These are phyloP conservation scores for Labroides dimidiatus DNA, from an alignment of 2,797 vertebrate species.

Conservation along the genomic window DNA sequence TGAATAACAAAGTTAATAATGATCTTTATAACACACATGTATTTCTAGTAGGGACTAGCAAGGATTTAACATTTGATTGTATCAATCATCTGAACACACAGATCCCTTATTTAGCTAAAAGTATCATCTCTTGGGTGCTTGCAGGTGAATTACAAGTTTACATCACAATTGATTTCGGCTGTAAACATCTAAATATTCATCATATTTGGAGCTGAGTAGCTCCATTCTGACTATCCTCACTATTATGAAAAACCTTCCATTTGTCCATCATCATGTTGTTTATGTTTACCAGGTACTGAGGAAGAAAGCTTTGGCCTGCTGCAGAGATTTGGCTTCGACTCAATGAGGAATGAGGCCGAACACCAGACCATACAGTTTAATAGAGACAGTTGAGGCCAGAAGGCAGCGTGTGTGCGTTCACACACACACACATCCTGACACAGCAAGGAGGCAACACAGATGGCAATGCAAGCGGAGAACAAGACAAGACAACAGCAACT, in stretches of 20 bases:
- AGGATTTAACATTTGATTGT: no score
- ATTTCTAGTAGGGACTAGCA: no score
- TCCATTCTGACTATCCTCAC: neutral
- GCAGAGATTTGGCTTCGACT: constrained; percentile 54
- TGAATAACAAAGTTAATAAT: no score
- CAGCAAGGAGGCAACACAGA: constrained; percentile 52
- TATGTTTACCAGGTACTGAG: neutral
- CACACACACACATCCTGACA: constrained; percentile 19
- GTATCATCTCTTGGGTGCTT: no score
- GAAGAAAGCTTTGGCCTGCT: no score
- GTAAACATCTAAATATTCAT: neutral
- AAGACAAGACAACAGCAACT: constrained; percentile 50
- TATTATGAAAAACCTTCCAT: no score
- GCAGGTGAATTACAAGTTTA: no score
- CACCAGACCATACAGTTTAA: constrained; percentile 52
- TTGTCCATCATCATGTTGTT: neutral
- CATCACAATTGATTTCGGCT: no score
- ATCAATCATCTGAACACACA: no score
- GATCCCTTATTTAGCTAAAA: no score
- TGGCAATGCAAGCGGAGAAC: constrained; percentile 45
- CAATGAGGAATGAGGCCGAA: constrained; percentile 41
- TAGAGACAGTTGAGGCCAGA: constrained; percentile 50
- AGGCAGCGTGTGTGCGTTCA: constrained; percentile 11
- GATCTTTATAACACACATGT: no score
- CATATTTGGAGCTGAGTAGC: neutral